Conservation (phyloP, 2,113 vertebrate genomes). For the Haliaeetus leucogaster region DNA sequence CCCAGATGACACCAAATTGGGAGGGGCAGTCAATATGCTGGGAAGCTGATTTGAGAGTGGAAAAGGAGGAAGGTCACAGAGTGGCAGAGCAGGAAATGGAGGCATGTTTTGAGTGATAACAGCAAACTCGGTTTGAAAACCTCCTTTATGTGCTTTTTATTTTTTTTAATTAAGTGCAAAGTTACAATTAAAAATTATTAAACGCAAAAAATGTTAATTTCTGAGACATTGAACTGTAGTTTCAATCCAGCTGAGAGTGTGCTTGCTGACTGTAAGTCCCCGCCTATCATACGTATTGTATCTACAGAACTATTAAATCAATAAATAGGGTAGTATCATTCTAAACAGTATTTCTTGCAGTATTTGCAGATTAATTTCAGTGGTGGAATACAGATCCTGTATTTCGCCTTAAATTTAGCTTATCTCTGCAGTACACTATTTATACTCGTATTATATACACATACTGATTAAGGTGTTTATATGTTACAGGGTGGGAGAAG, state of each 20-base stretch:
- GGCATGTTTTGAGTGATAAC: background rate
- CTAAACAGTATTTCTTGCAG: background rate
- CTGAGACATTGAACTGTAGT: background rate
- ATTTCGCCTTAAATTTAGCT: background rate
- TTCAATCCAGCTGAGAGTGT: background rate
- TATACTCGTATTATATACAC: background rate
- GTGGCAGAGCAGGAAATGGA: background rate
- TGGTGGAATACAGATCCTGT: background rate
- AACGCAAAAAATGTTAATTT: background rate
- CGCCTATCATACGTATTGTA: background rate
- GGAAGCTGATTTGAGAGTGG: background rate
- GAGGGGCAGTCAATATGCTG: background rate
- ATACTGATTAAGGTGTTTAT: background rate
- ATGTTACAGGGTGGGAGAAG: background rate
- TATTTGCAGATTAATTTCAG: background rate
- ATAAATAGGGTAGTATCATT: background rate
- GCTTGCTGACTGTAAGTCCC: background rate
- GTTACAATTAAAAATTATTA: background rate
- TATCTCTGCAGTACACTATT: background rate
- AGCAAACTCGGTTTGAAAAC: background rate
- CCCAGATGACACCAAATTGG: background rate
- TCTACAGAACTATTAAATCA: background rate
- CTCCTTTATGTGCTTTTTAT: background rate
- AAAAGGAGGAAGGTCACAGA: background rate
- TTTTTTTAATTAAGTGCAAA: background rate